Base-by-base conservation (phyloP, 2,797 vertebrate genomes). In the Linurgus olivaceus region DNA sequence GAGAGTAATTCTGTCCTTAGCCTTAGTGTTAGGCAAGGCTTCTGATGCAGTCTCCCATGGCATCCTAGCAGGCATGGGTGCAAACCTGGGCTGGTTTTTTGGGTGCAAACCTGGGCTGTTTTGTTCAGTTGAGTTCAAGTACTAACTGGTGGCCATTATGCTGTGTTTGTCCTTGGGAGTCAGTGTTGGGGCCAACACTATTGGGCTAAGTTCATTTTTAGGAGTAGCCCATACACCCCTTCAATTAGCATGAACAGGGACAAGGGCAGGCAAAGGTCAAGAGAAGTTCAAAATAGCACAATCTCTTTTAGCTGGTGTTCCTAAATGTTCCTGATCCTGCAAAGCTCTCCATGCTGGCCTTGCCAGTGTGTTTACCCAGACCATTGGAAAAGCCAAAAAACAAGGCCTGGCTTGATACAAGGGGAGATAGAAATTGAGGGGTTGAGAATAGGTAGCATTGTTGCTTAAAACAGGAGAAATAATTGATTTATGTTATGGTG, bases 261-360 rank as follows among this genome's bases (percentile, higher is more conserved):
- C 98, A 98, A 98, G 98, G 98, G 98, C 98, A 98, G 98, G 97
- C 98, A 98, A 88, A 98, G 99, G 98, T 99, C 98, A 96, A 70
- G 92, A 97, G 97, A 97, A 99, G 99, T 98, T 99, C 98, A 98
- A 95, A 97, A 98, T 93, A 96, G 87, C 95, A 97, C 97, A 98
- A 99, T 97, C 96, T 97, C 95, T 89, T 74, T 86, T 97, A 98
- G 96, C 94, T 95, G 63, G 95, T n/a, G 48, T 98, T 98, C 98
- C 97, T 97, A 97, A 90, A 89, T 25, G 70, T 95, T 97, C 97
- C 96, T 94, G 89, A 93, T 97, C 96, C 86, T 72, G 96, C 97
- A 57, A 72, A 96, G 97, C 86, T 97, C 90, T 88, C 85, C 40
- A 40, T 40, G 40, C 40, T 17, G 40, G 40, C 40, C 40, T 40